A percentile compares a stretch with the other conserved stretches of the same genome.
Conservation (phyloP, 2,888 invertebrate species). For the Trichopria drosophilae region DNA sequence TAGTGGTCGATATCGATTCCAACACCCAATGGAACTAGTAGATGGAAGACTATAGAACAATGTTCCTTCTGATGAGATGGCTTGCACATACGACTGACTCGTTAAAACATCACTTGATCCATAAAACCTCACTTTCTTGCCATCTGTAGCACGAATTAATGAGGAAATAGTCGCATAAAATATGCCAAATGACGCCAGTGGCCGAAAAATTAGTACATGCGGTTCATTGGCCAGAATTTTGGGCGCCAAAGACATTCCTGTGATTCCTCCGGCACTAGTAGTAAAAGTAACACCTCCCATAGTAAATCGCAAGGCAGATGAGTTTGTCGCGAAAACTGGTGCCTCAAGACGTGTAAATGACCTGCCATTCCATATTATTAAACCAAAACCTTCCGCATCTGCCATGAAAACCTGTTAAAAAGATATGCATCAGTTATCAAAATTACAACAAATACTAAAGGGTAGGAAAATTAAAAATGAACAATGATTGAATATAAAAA, state of each 20-base stretch:
- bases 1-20: too few species aligned
- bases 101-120: slow-evolving; percentile 25
- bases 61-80: slow-evolving; percentile 37
- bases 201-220: slow-evolving; percentile 34
- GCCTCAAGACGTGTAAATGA: slow-evolving; percentile 35
- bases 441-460: too few species aligned
- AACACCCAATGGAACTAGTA: slow-evolving; percentile 52
- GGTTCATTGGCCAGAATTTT: neutral
- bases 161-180: slow-evolving; percentile 6
- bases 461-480: too few species aligned
- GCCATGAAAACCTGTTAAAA: too few species aligned
- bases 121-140: slow-evolving; percentile 19
- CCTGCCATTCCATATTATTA: slow-evolving; percentile 15
- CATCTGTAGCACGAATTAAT: too few species aligned
- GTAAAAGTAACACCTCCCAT: slow-evolving; percentile 64
- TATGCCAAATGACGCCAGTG: slow-evolving; percentile 39
- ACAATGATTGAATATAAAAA: too few species aligned
- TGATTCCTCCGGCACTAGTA: slow-evolving; percentile 70
- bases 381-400: too few species aligned
- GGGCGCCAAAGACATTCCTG: slow-evolving; percentile 69
- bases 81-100: slow-evolving; percentile 27
- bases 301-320: slow-evolving; percentile 24
- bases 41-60: slow-evolving; percentile 52
- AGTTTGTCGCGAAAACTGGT: slow-evolving; percentile 23
- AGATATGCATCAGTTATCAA: too few species aligned